Evolutionary conservation across 2,888 invertebrate species (phyloP).

Genomic region (Noctuana brunneofusca): DNA sequence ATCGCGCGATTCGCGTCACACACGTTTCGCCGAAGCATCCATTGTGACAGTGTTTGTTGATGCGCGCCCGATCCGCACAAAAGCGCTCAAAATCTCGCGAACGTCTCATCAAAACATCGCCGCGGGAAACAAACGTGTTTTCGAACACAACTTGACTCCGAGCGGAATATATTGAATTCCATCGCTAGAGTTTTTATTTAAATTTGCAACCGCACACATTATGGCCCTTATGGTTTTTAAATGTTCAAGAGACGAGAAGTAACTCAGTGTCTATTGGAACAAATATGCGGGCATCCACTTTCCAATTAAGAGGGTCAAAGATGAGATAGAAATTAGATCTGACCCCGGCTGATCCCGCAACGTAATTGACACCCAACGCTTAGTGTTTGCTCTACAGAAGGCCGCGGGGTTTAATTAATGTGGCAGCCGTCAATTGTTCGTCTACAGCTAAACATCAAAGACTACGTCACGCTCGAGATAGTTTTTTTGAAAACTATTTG

Average conservation of each 20-base stretch:
- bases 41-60: slow-evolving; percentile 80
- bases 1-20: slow-evolving; percentile 65
- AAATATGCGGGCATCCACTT: slow-evolving; percentile 75
- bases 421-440: slow-evolving; percentile 53
- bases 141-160: slow-evolving; percentile 37
- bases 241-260: slow-evolving; percentile 44
- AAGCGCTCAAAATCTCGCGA: slow-evolving; percentile 72
- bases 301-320: slow-evolving; percentile 63
- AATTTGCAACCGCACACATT: slow-evolving; percentile 5
- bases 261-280: slow-evolving; percentile 50
- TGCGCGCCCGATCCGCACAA: slow-evolving; percentile 51
- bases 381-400: slow-evolving; percentile 49
- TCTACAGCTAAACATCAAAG: slow-evolving; percentile 39
- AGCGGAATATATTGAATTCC: slow-evolving; percentile 39
- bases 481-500: slow-evolving; percentile 12
- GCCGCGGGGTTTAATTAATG: slow-evolving; percentile 62
- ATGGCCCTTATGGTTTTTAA: slow-evolving; percentile 17
- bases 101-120: slow-evolving; percentile 67
- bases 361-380: slow-evolving; percentile 48
- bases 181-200: slow-evolving; percentile 28
- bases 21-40: slow-evolving; percentile 72
- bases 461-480: slow-evolving; percentile 3
- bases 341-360: slow-evolving; percentile 50
- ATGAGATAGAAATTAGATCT: slow-evolving; percentile 51
- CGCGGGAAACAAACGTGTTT: slow-evolving; percentile 46